A percentile compares a stretch with the other conserved stretches of the same genome.
Evolutionary conservation across 2,797 vertebrate genomes (phyloP).

Genomic region (Myripristis jacobus): DNA sequence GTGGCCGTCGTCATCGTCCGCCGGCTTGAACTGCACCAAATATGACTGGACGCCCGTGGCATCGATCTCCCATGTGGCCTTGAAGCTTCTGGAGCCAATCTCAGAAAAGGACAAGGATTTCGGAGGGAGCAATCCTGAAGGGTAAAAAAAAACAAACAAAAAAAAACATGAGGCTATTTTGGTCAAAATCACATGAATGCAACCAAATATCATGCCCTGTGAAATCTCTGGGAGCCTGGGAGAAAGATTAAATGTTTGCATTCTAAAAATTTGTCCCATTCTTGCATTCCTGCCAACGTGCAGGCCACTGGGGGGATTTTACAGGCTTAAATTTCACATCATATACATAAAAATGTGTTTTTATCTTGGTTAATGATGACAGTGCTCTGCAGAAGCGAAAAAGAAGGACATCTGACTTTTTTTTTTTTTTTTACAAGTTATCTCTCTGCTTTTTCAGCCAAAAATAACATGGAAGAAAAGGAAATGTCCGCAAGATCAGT

Average conservation of each 20-base stretch:
- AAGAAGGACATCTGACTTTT: background rate
- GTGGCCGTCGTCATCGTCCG: slow-evolving; percentile 69
- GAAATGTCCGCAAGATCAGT: background rate
- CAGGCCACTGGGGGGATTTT: background rate
- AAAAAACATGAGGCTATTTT: background rate
- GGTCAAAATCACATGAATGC: background rate
- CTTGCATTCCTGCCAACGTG: background rate
- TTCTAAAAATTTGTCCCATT: background rate
- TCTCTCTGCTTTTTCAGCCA: background rate
- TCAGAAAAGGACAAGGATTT: slow-evolving; percentile 89
- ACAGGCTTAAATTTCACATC: background rate
- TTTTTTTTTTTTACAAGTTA: too few relatives aligned
- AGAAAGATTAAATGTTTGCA: background rate
- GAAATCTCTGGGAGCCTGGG: background rate
- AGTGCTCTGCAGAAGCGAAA: background rate
- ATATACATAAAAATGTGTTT: background rate
- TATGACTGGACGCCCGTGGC: slow-evolving; percentile 85
- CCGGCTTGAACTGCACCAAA: slow-evolving; percentile 88
- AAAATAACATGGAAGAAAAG: background rate
- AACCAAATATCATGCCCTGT: background rate
- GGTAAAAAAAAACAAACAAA: slow-evolving; percentile 21
- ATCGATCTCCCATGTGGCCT: slow-evolving; percentile 88
- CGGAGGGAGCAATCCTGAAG: slow-evolving; percentile 88
- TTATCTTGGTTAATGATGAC: background rate
- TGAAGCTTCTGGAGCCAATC: slow-evolving; percentile 88